Conservation (phyloP, 2,888 invertebrate genomes). For the Ormyrus nitidulus region DNA sequence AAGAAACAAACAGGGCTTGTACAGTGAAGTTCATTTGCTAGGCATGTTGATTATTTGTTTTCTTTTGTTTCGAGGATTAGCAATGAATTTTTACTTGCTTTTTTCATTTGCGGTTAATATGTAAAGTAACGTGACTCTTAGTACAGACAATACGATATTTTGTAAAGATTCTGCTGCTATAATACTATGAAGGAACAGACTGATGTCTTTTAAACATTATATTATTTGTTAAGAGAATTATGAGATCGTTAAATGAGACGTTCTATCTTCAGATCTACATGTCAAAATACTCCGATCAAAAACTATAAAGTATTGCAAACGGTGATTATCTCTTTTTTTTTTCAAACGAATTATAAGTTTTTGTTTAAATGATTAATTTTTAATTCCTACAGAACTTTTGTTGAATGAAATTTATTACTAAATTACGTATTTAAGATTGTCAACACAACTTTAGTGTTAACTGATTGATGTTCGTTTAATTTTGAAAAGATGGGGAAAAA, state of each 20-base stretch:
- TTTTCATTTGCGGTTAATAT: slow-evolving; percentile 44
- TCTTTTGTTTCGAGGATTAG: slow-evolving; percentile 36
- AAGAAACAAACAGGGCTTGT: slow-evolving; percentile 34
- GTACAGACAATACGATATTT: slow-evolving; percentile 51
- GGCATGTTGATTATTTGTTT: slow-evolving; percentile 39
- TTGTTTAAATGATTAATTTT: not conserved
- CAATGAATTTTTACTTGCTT: slow-evolving; percentile 35
- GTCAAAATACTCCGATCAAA: slow-evolving; percentile 48
- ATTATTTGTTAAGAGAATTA: slow-evolving; percentile 46
- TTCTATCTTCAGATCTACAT: slow-evolving; percentile 39
- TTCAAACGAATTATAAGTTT: slow-evolving; percentile 20
- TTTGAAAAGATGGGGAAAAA: slow-evolving; percentile 30
- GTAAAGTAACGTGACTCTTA: slow-evolving; percentile 46
- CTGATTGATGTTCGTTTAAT: slow-evolving; percentile 36
- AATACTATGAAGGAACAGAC: slow-evolving; percentile 51
- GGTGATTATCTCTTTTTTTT: slow-evolving; percentile 7
- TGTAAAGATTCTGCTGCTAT: slow-evolving; percentile 48
- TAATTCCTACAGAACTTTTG: slow-evolving; percentile 3
- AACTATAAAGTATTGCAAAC: slow-evolving; percentile 35
- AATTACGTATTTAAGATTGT: slow-evolving; percentile 16
- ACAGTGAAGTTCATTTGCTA: slow-evolving; percentile 45
- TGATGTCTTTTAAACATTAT: slow-evolving; percentile 50
- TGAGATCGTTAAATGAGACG: slow-evolving; percentile 28
- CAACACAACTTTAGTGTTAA: slow-evolving; percentile 22
- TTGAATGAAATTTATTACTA: slow-evolving; percentile 20